phyloP scores from a whole-genome alignment of 2,888 invertebrate genomes.

The Ditula angustiorana region DNA sequence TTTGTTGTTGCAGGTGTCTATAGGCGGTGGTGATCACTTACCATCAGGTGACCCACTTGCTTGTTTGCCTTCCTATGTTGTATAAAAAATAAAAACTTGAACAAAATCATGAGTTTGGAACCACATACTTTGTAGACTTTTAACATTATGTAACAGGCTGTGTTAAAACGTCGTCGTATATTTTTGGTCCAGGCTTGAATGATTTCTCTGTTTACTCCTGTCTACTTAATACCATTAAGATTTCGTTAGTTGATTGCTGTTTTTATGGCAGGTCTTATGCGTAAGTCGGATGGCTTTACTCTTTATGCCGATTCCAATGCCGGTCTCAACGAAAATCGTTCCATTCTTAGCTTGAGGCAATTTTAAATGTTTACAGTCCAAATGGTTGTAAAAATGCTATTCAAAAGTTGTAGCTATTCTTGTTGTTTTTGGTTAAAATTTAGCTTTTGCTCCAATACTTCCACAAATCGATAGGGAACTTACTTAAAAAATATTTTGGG shows the following conservation, averaged over 20 bases:
- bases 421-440: not conserved
- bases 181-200: conserved; percentile 43
- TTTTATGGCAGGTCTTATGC: conserved; percentile 50
- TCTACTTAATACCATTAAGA: not conserved
- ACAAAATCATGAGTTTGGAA: too few relatives aligned
- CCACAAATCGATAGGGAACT: too few relatives aligned
- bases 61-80: too few relatives aligned
- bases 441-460: too few relatives aligned
- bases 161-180: too few relatives aligned
- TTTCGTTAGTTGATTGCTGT: conserved; percentile 49
- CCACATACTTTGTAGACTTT: not conserved
- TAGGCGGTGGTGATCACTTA: too few relatives aligned
- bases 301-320: conserved; percentile 27
- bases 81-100: too few relatives aligned
- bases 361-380: not conserved
- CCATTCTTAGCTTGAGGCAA: not conserved
- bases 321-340: not conserved
- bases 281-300: conserved; percentile 23
- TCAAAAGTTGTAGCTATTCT: conserved; percentile 1
- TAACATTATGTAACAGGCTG: not conserved
- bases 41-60: too few relatives aligned
- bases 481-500: too few relatives aligned
- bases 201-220: not conserved
- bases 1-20: too few relatives aligned
- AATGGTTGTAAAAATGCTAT: conserved; percentile 3